Base-by-base conservation (phyloP, 2,888 invertebrate genomes). In the Athalia rosae region DNA sequence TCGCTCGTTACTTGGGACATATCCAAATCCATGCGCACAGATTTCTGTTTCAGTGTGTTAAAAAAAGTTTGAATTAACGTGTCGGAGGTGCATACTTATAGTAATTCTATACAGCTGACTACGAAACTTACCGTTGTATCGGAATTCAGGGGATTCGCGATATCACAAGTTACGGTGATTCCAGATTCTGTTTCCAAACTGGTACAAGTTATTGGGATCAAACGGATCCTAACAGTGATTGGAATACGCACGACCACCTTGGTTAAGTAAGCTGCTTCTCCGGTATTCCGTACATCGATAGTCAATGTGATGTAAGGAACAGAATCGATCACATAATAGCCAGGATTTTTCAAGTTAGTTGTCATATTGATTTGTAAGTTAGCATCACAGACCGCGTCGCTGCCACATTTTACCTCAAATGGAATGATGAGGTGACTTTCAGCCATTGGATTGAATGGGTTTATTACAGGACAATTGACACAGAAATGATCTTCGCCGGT, bases 291-390 rank as follows among this genome's bases (percentile, higher is more conserved):
- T 0, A 84, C 81, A 1, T 76, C 82, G n/a, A 87, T 83, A 28
- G 82, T 78, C 63, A 91, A 76, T 59, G 82, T 81, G 13, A 90
- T 76, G 8, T 84, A 82, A 7, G 87, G 82, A 3, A 79, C 81
- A 0, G 90, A 89, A 4, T 91, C 90, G 3, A 90, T 80, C 4
- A 89, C 81, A 78, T 88, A 87, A 71, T 76, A 78, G 77, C 82
- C 78, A n/a, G 79, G 79, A 5, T 80, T 78, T 69, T 53, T 73
- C 11, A 81, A 78, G 67, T 79, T 74, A 4, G 78, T 77, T 8
- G 59, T 76, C 1, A 80, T 71, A 43, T 83, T 76, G 13, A 88
- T 74, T 48, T 81, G 78, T n/a, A 88, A 80, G 45, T 82, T 79
- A 1, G 88, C 82, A 0, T 77, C 73, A 78, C 90, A 90, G 50